Evolutionary conservation across 2,797 vertebrate species (phyloP).

Genomic region (Gymnodraco acuticeps): DNA sequence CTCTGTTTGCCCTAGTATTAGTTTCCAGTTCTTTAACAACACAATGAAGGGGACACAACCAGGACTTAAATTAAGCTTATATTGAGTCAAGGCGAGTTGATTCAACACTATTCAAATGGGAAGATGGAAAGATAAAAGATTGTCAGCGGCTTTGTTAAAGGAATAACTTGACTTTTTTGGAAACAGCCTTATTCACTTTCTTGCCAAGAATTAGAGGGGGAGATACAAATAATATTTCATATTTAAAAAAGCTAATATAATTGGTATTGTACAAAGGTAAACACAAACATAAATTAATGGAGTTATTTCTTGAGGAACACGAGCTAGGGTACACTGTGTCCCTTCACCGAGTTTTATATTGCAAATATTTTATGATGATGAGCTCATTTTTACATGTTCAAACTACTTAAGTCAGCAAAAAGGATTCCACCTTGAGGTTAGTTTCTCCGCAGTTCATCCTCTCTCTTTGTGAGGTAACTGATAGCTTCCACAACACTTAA

Average conservation of each 20-base stretch:
- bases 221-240: too few species aligned
- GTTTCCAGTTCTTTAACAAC: neutral
- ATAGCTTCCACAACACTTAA: constrained; percentile 36
- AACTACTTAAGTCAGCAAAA: neutral
- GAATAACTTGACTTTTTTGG: too few species aligned
- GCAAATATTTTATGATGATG: neutral
- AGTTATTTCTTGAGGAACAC: neutral
- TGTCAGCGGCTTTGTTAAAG: neutral
- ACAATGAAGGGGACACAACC: neutral
- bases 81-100: neutral
- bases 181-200: neutral
- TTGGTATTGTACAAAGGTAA: too few species aligned
- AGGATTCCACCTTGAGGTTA: constrained; percentile 2
- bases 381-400: neutral
- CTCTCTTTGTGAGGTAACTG: neutral
- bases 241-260: too few species aligned
- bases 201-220: neutral
- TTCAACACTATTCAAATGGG: neutral
- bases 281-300: too few species aligned
- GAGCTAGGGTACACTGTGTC: neutral
- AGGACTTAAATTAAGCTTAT: too few species aligned
- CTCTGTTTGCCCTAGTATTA: neutral
- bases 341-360: neutral
- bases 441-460: neutral
- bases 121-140: neutral